Base-by-base conservation (phyloP, 2,113 vertebrate genomes). In the Cichladusa arquata region DNA sequence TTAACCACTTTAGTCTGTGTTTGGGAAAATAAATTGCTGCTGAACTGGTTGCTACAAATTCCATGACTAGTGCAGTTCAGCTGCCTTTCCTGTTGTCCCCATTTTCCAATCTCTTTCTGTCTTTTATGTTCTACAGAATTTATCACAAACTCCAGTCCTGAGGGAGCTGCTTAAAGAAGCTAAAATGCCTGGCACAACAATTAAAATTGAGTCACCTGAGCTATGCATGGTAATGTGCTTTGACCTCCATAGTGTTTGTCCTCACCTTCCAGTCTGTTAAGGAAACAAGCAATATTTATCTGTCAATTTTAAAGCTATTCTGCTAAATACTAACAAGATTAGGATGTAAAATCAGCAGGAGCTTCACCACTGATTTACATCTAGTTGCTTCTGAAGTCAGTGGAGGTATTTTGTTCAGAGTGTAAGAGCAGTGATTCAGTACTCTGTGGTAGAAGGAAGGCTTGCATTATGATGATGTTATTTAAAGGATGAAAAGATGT, bases 121-220 rank as follows among this genome's bases (percentile, higher is more conserved):
- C 56, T 95, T 90, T 40, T 80, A 67, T 74, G 8, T 97, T 87
- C 93, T 85, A 9, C 79, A 99, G 99, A 99, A 98, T 96, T 98
- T 99, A 56, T 99, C 99, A 56, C 99, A 99, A 97, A 99, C 99
- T 8, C 98, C 98, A 64, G 96, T 98, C 38, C 96, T 99, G 88
- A 98, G 98, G 95, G 97, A 99, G 72, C 97, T 98, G 42, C 97
- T 99, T 56, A 98, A 98, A 88, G 98, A 98, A 94, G 97, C 98
- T 70, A 98, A 97, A 93, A 98, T 98, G 93, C 97, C 98, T 94
- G 98, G 98, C 79, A 97, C 88, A 25, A 98, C 95, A 38, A 65
- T 99, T 54, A 96, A 97, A 89, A 97, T 99, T 13, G 96, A 98
- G 51, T 98, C 98, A 19, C 97, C 90, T 15, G 97, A 98, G 56